Conservation (phyloP, 2,113 vertebrate species). For the Phrynosoma platyrhinos region DNA sequence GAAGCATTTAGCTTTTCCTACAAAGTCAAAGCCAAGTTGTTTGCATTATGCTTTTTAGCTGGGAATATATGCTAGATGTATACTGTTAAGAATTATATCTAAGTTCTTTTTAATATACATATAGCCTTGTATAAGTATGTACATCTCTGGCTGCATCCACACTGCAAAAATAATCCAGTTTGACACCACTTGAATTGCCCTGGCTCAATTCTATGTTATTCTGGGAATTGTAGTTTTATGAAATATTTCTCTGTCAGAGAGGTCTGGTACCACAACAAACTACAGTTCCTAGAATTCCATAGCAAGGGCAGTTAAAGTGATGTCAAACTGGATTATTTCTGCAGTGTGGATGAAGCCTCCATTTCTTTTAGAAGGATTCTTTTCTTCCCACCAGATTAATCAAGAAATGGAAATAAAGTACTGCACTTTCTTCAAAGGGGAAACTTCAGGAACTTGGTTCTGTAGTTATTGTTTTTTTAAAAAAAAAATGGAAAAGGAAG, state of each 20-base stretch:
- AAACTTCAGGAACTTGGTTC: too few relatives aligned
- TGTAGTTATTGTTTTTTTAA: background rate
- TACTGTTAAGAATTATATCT: background rate
- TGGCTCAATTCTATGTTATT: too few relatives aligned
- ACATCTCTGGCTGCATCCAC: too few relatives aligned
- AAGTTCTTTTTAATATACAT: background rate
- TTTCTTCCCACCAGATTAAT: background rate
- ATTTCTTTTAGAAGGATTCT: background rate
- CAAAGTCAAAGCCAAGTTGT: background rate
- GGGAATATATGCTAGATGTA: background rate
- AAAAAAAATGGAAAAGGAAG: background rate
- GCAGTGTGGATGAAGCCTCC: background rate
- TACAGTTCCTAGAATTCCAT: too few relatives aligned
- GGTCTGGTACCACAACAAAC: too few relatives aligned
- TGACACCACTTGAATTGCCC: too few relatives aligned
- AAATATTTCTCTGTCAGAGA: too few relatives aligned
- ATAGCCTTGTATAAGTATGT: too few relatives aligned
- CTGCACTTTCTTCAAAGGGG: background rate
- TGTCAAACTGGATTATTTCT: background rate
- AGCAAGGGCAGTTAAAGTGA: too few relatives aligned
- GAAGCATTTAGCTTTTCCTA: background rate
- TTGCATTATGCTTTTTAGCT: background rate
- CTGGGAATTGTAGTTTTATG: too few relatives aligned
- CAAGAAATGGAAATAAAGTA: background rate
- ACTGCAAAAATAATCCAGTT: too few relatives aligned